Evolutionary conservation across 2,888 invertebrate genomes (phyloP), one percentile per base, ranked within the genome.

Genomic region (Diloba caeruleocephala): DNA sequence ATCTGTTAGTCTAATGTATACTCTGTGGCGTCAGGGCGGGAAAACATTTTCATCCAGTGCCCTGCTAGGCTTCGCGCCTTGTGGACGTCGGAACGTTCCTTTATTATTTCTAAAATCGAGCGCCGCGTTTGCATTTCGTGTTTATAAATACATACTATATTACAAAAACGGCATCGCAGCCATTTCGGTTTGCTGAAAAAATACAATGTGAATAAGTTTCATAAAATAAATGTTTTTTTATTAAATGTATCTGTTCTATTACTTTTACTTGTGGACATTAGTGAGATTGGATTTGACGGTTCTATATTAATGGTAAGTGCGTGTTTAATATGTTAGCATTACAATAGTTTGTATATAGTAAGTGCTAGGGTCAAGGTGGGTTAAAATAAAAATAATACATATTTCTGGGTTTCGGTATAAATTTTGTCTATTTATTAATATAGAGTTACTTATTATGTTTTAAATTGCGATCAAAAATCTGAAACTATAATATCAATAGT

Each of bases 1-100:
- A 58, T 76, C 77, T 79, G 63, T 65, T 66, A 45, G 62, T 55
- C 38, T 53, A 46, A 70, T 60, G 59, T 58, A 65, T 84, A 78
- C 63, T 85, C 85, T 84, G 64, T 81, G 82, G 57, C 65, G 51
- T 69, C 70, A 85, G 87, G 88, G 87, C 85, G 87, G 85, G 88
- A 87, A 87, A 85, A 73, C 70, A 66, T 80, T 83, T 79, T 70
- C 79, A 76, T 53, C 59, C 71, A 90, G 90, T 90, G 78, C 81
- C 76, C 83, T 79, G 78, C 76, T 66, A 74, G 81, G 81, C 82
- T 69, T 75, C 78, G 78, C 74, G 82, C 79, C 69, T 73, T 49
- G 67, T 74, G 81, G 86, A 78, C 82, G 87, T 71, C 71, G 56
- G 61, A 55, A 54, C 56, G 64, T 57, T 52, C 49, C 54, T 63